Evolutionary conservation across 2,113 vertebrate genomes (phyloP), one percentile per base, ranked within the genome.

Genomic region (Rhinopomastus cyanomelas): DNA sequence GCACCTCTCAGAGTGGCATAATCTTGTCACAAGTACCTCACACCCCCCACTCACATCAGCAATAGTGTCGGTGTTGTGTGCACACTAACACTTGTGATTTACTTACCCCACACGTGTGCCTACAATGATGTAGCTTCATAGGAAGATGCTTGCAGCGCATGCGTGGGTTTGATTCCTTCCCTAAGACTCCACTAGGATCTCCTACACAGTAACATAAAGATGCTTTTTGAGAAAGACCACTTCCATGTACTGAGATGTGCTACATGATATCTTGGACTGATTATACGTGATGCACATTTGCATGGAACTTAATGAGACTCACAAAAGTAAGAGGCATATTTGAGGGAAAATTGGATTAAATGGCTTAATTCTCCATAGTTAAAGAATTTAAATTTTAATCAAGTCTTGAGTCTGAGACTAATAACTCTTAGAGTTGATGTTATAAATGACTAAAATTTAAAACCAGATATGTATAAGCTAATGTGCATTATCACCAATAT

Each of bases 291-390:
- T 59, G 48, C 19, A 11, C 90, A 69, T 83, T 93, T 67, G 17
- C 1, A 1, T 74, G 73, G 91, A 71, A 14, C 34, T 67, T 71
- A 87, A 77, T 77, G 68, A 93, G 64, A 71, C 77, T 62, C 80
- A 56, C 5, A 59, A 78, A 88, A 84, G 14, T 66, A 81, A 66
- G 68, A 88, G 66, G 56, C 37, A 85, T 78, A 64, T 84, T 93
- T 87, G 68, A 86, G 51, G 68, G 52, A 49, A 93, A 92, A 90
- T 90, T 81, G 21, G 66, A 71, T 79, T 78, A 86, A 88, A 69
- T 86, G 53, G 16, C 39, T 93, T 90, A 83, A 74, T 75, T 83
- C 37, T 61, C 52, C 53, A 21, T 57, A 85, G 60, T 65, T 88
- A 65, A 76, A 83, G 27, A 49, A 55, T 83, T 82, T 39, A 83